These are phyloP conservation scores for Phalloptychus januarius DNA, from an alignment of 2,797 vertebrate genomes.

Conservation along the genomic window DNA sequence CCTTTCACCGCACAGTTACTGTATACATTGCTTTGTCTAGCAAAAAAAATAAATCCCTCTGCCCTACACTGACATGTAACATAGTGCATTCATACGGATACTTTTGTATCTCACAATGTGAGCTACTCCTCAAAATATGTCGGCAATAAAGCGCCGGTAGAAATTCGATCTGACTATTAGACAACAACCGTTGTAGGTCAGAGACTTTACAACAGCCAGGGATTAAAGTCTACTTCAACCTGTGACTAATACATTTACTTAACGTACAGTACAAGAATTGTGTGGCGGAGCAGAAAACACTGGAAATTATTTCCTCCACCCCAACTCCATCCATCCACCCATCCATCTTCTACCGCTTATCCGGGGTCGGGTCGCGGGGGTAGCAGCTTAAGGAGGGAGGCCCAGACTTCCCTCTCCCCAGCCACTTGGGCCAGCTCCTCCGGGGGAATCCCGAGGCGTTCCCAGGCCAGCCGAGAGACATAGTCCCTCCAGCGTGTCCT, in stretches of 20 bases:
- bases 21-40: background rate
- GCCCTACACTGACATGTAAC: background rate
- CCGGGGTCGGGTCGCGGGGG: no score
- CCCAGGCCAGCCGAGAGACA: no score
- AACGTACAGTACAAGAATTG: background rate
- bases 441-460: no score
- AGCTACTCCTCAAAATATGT: background rate
- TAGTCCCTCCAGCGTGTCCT: no score
- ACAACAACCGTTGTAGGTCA: constrained; percentile 11
- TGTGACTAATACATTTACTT: constrained; percentile 13
- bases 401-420: no score
- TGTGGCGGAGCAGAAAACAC: background rate
- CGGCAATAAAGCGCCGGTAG: background rate
- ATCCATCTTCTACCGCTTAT: no score
- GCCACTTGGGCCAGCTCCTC: no score
- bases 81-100: background rate
- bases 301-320: background rate
- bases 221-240: constrained; percentile 40
- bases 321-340: no score
- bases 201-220: constrained; percentile 15
- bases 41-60: background rate
- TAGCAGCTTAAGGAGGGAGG: no score
- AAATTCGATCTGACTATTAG: background rate
- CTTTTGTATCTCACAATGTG: background rate
- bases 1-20: background rate